These are phyloP conservation scores for Lagocephalus sceleratus DNA, from an alignment of 2,797 vertebrate species.

Conservation along the genomic window DNA sequence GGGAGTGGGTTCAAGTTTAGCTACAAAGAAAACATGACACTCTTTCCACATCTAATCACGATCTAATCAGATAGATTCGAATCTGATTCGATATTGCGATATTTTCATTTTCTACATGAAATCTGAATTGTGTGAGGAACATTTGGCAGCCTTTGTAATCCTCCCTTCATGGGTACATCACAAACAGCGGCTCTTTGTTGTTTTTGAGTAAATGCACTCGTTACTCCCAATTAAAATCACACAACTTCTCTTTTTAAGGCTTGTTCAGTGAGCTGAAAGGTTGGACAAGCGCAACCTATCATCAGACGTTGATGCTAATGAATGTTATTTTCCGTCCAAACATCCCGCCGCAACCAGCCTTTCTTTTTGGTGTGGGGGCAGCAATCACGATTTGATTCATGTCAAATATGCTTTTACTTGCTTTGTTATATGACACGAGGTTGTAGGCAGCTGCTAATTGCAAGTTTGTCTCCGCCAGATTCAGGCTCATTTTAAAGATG, in stretches of 20 bases:
- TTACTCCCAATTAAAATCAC: not conserved
- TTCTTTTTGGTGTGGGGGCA: constrained; percentile 15
- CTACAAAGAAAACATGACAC: not conserved
- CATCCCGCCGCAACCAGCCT: constrained; percentile 6
- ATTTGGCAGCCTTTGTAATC: not conserved
- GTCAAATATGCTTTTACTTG: constrained; percentile 19
- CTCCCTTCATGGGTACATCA: not conserved
- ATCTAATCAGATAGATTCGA: too few species aligned
- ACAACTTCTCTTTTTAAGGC: not conserved
- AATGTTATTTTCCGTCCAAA: constrained; percentile 3
- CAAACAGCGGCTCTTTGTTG: not conserved
- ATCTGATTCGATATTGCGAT: too few species aligned
- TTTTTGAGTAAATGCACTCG: constrained; percentile 11
- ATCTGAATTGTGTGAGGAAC: not conserved
- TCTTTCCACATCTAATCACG: not conserved
- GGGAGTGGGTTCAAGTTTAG: not conserved
- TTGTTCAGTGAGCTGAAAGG: too few species aligned
- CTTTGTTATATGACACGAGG: constrained; percentile 27
- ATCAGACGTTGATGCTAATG: not conserved
- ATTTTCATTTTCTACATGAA: not conserved
- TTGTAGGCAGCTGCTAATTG: constrained; percentile 35
- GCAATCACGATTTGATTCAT: constrained; percentile 10
- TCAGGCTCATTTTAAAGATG: constrained; percentile 16
- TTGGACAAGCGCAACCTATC: too few species aligned
- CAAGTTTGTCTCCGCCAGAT: constrained; percentile 26